Base-by-base conservation (phyloP, 2,888 invertebrate genomes). In the Acanthosepion esculentum region DNA sequence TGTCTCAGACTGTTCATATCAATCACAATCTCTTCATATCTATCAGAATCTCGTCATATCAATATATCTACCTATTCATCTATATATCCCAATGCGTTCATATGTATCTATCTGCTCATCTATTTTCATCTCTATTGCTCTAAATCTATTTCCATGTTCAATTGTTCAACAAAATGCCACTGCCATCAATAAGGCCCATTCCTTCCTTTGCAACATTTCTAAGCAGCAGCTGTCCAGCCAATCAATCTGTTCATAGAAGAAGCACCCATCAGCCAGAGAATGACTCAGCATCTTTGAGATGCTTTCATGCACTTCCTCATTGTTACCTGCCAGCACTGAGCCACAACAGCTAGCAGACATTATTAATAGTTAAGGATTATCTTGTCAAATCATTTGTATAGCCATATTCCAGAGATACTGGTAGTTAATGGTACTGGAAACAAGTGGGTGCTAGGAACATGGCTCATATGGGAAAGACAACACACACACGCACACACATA, bases 311-410 rank as follows among this genome's bases (percentile, higher is more conserved):
- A 78, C n/a, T 78, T n/a, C 4, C 15, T 10, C n/a, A 78, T 78
- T 78, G 78, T 78, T 78, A 78, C n/a, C 78, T 78, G n/a, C 78
- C 78, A 15, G n/a, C n/a, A 78, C 8, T 2, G n/a, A 78, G 78
- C 12, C 78, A 29, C 78, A 78, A 78, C n/a, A n/a, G 10, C 78
- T 78, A n/a, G 78, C 78, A 78, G 78, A 78, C 78, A 78, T 78
- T 78, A 78, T 78, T 78, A 78, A 78, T 78, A 78, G 78, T 78
- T n/a, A 78, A n/a, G 78, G 78, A 78, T 78, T 78, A 78, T 78
- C n/a, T 78, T 78, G 78, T 78, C 78, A 78, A n/a, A 29, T 10
- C 78, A n/a, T 78, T n/a, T 78, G 78, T n/a, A n/a, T n/a, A n/a
- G 78, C 78, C 29, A 78, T 78, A n/a, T 78, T 78, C 8, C 8